Conservation (phyloP, 2,888 invertebrate species). For the Xylocampa areola region DNA sequence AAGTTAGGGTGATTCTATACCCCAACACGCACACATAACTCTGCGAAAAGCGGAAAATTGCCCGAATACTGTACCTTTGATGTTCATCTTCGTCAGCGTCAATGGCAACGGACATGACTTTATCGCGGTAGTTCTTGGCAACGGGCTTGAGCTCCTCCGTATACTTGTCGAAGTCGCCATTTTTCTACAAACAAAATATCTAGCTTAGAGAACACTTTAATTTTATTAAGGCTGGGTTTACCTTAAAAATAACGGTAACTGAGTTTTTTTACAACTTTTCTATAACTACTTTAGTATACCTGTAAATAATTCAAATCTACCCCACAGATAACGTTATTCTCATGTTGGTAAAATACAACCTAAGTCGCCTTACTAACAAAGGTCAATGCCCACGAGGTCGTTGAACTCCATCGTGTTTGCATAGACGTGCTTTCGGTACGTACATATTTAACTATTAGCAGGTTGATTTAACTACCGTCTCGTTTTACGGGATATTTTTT, state of each 20-base stretch:
- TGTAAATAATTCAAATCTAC: too few relatives aligned
- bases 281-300: too few relatives aligned
- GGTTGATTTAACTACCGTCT: constrained; percentile 14
- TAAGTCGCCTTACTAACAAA: constrained; percentile 38
- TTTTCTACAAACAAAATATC: constrained; percentile 85
- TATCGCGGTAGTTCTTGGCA: constrained; percentile 97
- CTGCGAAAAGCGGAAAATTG: too few relatives aligned
- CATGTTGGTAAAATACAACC: constrained; percentile 1
- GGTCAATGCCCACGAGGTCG: constrained; percentile 59
- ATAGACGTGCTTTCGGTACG: constrained; percentile 16
- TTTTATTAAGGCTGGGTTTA: too few relatives aligned
- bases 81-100: constrained; percentile 99
- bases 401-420: constrained; percentile 45
- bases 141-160: constrained; percentile 94
- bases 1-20: too few relatives aligned
- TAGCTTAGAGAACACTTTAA: constrained; percentile 30
- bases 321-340: too few relatives aligned
- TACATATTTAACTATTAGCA: constrained; percentile 30
- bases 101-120: constrained; percentile 98
- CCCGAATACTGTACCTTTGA: constrained; percentile 85
- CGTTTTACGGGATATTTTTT: constrained; percentile 12
- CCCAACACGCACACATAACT: too few relatives aligned
- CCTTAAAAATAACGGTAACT: too few relatives aligned
- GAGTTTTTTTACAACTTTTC: too few relatives aligned
- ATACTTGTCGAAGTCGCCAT: constrained; percentile 95